phyloP scores from a whole-genome alignment of 2,888 invertebrate species.

The Spodoptera exigua region DNA sequence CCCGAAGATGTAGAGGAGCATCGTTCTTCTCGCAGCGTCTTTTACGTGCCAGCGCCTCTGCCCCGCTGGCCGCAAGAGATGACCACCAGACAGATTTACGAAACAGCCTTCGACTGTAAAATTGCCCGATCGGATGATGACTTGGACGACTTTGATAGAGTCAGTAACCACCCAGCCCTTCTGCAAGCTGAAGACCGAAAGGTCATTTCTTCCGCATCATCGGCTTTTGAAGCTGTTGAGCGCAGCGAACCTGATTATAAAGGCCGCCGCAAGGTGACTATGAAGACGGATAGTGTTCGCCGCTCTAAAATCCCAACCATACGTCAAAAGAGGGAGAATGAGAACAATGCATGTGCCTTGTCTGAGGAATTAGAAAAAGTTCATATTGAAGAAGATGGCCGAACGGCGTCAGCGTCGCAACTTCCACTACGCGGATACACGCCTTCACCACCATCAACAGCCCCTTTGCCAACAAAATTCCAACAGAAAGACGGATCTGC shows the following conservation, averaged over 20 bases:
- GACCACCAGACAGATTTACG: constrained; percentile 93
- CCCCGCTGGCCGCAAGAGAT: constrained; percentile 90
- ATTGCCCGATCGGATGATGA: constrained; percentile 94
- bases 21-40: constrained; percentile 91
- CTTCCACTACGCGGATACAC: constrained; percentile 92
- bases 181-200: constrained; percentile 88
- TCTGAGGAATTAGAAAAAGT: constrained; percentile 90
- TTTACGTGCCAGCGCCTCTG: constrained; percentile 92
- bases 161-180: constrained; percentile 94
- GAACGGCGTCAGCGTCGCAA: constrained; percentile 89
- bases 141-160: constrained; percentile 94
- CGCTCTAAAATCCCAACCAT: constrained; percentile 90
- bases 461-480: constrained; percentile 95
- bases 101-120: constrained; percentile 97
- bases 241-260: constrained; percentile 86
- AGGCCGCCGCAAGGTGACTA: constrained; percentile 89
- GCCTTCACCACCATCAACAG: constrained; percentile 95
- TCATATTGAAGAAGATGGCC: constrained; percentile 90
- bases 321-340: constrained; percentile 86
- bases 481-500: constrained; percentile 92
- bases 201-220: constrained; percentile 85
- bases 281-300: constrained; percentile 88
- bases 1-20: constrained; percentile 91
- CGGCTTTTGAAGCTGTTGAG: constrained; percentile 86
- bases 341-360: constrained; percentile 78